Evolutionary conservation across 2,113 vertebrate species (phyloP).

Genomic region (Typhlomys cinereus): DNA sequence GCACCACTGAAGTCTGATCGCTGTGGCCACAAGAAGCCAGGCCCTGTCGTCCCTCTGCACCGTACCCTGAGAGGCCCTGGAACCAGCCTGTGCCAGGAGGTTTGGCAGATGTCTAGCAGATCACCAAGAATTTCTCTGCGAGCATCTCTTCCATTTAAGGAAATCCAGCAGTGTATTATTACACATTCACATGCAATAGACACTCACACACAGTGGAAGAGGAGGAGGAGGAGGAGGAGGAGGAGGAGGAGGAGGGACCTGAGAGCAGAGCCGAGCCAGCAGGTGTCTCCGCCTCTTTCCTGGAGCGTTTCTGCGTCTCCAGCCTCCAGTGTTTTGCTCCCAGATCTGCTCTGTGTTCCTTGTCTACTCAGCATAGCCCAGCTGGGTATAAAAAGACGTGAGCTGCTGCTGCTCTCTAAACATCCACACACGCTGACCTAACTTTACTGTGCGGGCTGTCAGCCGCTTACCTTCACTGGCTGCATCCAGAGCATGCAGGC

Average conservation of each 20-base stretch:
- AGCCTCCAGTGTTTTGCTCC: neutral
- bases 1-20: neutral
- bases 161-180: neutral
- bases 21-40: neutral
- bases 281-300: neutral
- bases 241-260: no score
- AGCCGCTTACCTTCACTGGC: neutral
- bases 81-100: neutral
- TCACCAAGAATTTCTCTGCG: neutral
- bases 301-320: neutral
- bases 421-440: fast-evolving
- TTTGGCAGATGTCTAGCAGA: neutral
- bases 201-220: no score
- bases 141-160: neutral
- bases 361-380: neutral
- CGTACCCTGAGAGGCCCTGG: no score
- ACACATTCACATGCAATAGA: no score
- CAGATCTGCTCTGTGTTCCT: neutral
- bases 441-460: no score
- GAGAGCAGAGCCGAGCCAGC: neutral
- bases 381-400: neutral
- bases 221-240: neutral
- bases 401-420: no score
- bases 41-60: neutral
- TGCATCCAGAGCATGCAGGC: no score